Conservation (phyloP, 1,140 invertebrate species). For the Drosophila ficusphila region DNA sequence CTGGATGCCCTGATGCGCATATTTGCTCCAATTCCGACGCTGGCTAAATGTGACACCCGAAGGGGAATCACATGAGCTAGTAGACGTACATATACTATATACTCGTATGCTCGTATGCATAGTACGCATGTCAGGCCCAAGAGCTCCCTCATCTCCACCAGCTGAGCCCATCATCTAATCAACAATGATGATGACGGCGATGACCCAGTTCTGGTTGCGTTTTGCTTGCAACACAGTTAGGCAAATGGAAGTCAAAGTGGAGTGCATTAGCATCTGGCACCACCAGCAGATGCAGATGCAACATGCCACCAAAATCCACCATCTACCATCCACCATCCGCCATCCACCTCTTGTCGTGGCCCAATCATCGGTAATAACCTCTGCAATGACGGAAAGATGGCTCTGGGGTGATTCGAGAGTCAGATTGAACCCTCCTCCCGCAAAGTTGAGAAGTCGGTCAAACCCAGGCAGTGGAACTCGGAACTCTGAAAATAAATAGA, state of each 20-base stretch:
- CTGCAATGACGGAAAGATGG: neutral
- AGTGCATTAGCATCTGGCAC: conserved; percentile 43
- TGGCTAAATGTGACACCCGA: conserved; percentile 70
- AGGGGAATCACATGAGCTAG: conserved; percentile 5
- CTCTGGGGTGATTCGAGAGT: neutral
- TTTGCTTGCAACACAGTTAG: conserved; percentile 33
- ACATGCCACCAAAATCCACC: conserved; percentile 1
- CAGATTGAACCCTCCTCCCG: conserved; percentile 7
- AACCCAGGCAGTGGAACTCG: conserved; percentile 19
- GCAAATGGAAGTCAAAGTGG: conserved; percentile 39
- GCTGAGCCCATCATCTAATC: conserved; percentile 33
- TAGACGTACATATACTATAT: no score
- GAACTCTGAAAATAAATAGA: conserved; percentile 5
- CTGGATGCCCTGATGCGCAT: conserved; percentile 58
- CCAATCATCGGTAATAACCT: conserved; percentile 34
- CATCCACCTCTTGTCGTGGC: conserved; percentile 16
- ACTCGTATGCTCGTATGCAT: no score
- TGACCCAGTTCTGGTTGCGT: conserved; percentile 62
- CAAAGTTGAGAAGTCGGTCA: conserved; percentile 20
- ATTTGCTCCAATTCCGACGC: conserved; percentile 71
- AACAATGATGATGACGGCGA: conserved; percentile 52
- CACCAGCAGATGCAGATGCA: conserved; percentile 7
- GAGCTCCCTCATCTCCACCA: neutral
- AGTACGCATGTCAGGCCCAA: neutral
- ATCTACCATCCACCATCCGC: no score